Conservation (phyloP, 2,888 invertebrate genomes). For the Callyntrura sp. region DNA sequence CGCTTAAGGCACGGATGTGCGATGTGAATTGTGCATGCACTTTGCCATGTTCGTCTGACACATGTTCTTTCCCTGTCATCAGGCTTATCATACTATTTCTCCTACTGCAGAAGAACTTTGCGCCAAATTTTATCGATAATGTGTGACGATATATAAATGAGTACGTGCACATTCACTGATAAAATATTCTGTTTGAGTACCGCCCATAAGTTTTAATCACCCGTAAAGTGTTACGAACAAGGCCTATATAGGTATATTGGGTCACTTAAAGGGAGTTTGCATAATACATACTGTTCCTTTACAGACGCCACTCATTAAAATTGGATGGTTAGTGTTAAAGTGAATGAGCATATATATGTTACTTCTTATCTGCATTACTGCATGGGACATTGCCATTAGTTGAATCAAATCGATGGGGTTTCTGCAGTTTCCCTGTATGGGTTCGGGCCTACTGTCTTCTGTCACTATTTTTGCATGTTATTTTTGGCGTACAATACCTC, state of each 20-base stretch:
- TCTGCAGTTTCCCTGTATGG: not conserved
- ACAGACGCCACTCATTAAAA: not conserved
- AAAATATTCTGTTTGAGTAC: conserved; percentile 65
- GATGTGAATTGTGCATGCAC: conserved; percentile 51
- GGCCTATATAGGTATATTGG: not conserved
- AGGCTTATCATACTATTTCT: conserved; percentile 14
- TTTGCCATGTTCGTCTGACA: conserved; percentile 23
- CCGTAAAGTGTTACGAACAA: conserved; percentile 14
- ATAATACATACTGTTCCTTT: not conserved
- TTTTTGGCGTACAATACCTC: conserved; percentile 2
- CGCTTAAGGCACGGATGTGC: not conserved
- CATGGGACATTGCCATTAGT: conserved; percentile 4
- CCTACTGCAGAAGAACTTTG: conserved; percentile 53
- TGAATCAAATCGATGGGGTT: conserved; percentile 3
- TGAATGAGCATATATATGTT: not conserved
- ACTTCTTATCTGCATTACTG: not conserved
- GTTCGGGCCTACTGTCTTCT: not conserved
- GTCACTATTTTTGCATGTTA: not conserved
- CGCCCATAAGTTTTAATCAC: conserved; percentile 68
- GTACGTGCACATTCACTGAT: conserved; percentile 38
- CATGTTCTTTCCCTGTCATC: conserved; percentile 26
- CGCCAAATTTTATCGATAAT: conserved; percentile 59
- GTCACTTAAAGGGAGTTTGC: not conserved
- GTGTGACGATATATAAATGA: not conserved
- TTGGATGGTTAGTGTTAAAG: conserved; percentile 22